Evolutionary conservation across 1,140 invertebrate species (phyloP), one percentile per base, ranked within the genome.

Genomic region (Pogonomyrmex barbatus): DNA sequence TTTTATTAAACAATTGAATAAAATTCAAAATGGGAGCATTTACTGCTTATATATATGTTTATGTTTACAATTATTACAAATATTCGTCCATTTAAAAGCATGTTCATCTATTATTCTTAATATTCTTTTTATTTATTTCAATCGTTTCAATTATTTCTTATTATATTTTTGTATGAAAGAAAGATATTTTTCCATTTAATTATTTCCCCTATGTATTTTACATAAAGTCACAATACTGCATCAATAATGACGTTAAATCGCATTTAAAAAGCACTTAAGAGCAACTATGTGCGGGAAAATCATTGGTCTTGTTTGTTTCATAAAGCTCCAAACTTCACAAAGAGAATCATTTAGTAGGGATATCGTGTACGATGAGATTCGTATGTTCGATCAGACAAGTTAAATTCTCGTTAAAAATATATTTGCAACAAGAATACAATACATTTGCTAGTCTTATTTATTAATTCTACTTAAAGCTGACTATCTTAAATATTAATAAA

Each of bases 311-410:
- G 84, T 86, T 89, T 86, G 88, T 89, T 24, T 89, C 88, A 62
- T 60, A 50, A 89, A 89, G 76, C 79, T 89, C 68, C 1, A 65
- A 65, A 58, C 60, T 86, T 54, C 62, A 50, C 76, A 89, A 89
- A 89, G 88, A 86, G 88, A 89, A 89, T 89, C 88, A 84, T 81
- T 88, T 86, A 89, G 70, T 85, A 86, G 24, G 56, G 47, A 86
- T 75, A 89, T 77, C 83, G 56, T 63, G 6, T 58, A 60, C 50
- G 36, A 50, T 30, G 56, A 63, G 50, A 85, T 85, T 76, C 86
- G 17, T 54, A 54, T 52, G 42, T 65, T 87, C 47, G 56, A 81
- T 54, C 54, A 47, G 68, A 86, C 84, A 89, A 89, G 78, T 89
- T 89, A 85, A 89, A 56, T 86, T 88, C 54, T 78, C 39, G 60